Evolutionary conservation across 2,888 invertebrate species (phyloP).

Genomic region (Chymomyza procnemis): DNA sequence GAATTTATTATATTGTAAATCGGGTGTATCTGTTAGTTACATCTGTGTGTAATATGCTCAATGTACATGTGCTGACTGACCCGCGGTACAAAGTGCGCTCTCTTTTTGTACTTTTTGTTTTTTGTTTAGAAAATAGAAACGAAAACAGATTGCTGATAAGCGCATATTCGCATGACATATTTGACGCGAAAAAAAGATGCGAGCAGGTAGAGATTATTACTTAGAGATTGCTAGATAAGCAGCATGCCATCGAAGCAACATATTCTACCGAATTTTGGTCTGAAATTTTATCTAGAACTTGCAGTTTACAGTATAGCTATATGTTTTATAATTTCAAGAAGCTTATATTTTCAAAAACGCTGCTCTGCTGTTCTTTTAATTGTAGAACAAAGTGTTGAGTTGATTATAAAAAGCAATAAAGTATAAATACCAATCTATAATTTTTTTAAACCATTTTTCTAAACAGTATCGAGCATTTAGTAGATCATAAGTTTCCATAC

Average conservation of each 20-base stretch:
- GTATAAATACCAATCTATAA: no score
- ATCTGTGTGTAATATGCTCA: conserved; percentile 13
- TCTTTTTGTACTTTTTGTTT: conserved; percentile 26
- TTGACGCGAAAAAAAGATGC: conserved; percentile 11
- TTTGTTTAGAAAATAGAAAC: conserved; percentile 12
- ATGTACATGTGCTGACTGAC: conserved; percentile 26
- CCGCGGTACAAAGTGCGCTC: conserved; percentile 1
- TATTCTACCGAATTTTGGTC: not conserved
- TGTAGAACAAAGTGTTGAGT: no score
- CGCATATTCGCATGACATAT: not conserved
- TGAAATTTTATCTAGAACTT: not conserved
- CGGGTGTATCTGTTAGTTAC: not conserved
- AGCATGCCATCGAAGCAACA: conserved; percentile 26
- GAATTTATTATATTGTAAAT: not conserved
- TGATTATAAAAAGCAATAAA: no score
- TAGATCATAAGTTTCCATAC: no score
- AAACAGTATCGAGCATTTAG: no score
- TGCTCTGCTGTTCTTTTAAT: no score
- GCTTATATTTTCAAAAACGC: no score
- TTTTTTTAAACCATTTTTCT: no score
- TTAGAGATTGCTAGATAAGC: not conserved
- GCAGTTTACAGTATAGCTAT: no score
- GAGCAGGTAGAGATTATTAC: conserved; percentile 49
- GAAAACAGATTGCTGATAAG: conserved; percentile 20
- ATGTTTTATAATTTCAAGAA: no score